Evolutionary conservation across 2,888 invertebrate genomes (phyloP), one percentile per base, ranked within the genome.

Genomic region (Flexamia atlantica): DNA sequence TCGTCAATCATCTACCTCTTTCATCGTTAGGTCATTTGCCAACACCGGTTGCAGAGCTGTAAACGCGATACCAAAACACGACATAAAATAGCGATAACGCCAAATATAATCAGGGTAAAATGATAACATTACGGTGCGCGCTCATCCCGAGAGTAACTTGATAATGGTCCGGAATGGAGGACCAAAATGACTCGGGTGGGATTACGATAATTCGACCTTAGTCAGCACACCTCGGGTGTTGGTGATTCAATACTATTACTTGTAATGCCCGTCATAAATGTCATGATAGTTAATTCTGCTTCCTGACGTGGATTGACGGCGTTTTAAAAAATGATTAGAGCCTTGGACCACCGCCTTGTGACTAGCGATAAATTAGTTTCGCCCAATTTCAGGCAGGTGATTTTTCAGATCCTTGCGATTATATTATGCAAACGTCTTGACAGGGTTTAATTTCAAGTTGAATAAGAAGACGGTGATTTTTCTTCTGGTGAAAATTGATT

Each of bases 371-470:
- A 57, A 23, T 57, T 57, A 57, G 25, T 20, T 5, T 50, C 23
- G 57, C 23, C 57, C 57, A 57, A 57, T 57, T 57, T 57, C 23
- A 57, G 17, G 12, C 46, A 46, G 46, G 46, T 17, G 46, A 46
- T 46, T 46, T 46, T 46, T 46, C 17, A 46, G 14, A 46, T 46
- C 46, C 2, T 46, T 46, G 12, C 46, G 46, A 46, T 3, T 46
- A 2, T 3, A 46, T 36, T 46, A 46, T 46, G 46, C 46, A 14
- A 46, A 46, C 14, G 36, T 7, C 9, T 9, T 36, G 36, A 7
- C 36, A 36, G 4, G 4, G 4, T 36, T 36, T 36, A 36, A 36
- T 36, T 36, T 36, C 5, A 4, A 9, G 9, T 4, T 36, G 4
- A 36, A 36, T 36, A 9, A 36, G 9, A 36, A 36, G 9, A 7